Evolutionary conservation across 2,113 vertebrate species (phyloP).

Genomic region (Scophthalmus maximus): DNA sequence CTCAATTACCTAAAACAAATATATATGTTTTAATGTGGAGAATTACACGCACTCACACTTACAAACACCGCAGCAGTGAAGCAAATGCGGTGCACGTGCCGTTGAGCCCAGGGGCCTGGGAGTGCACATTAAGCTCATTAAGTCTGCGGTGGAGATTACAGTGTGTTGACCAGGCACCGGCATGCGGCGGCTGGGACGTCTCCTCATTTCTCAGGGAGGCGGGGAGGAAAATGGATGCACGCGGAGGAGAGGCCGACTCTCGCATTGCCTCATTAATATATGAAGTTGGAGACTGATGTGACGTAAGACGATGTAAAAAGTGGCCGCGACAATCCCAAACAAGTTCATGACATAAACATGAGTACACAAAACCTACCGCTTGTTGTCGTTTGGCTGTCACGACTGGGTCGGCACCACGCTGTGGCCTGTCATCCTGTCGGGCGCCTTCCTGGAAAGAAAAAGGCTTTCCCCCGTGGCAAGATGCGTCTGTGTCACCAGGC

Average conservation of each 20-base stretch:
- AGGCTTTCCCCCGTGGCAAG: slow-evolving; percentile 40
- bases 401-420: slow-evolving; percentile 27
- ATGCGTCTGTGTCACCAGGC: slow-evolving; percentile 43
- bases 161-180: slow-evolving; percentile 54
- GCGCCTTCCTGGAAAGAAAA: slow-evolving; percentile 60
- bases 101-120: slow-evolving; percentile 70
- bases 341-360: slow-evolving; percentile 53
- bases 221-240: slow-evolving; percentile 44
- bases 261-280: background rate
- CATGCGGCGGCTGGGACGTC: slow-evolving; percentile 53
- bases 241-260: slow-evolving; percentile 4
- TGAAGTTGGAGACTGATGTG: background rate
- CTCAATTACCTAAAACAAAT: background rate
- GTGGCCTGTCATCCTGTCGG: slow-evolving; percentile 62
- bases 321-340: slow-evolving; percentile 28
- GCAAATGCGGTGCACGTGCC: slow-evolving; percentile 47
- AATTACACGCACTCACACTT: slow-evolving; percentile 1
- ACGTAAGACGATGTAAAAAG: too few relatives aligned
- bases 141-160: slow-evolving; percentile 74
- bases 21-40: background rate
- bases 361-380: slow-evolving; percentile 19
- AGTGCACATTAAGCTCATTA: slow-evolving; percentile 82
- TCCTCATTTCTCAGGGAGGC: slow-evolving; percentile 59
- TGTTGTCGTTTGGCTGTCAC: slow-evolving; percentile 58
- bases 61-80: slow-evolving; percentile 22